Percentiles rank a stretch among this genome's conserved stretches.
Evolutionary conservation across 1,140 invertebrate species (phyloP).

Genomic region (Lordiphosa stackelbergi): DNA sequence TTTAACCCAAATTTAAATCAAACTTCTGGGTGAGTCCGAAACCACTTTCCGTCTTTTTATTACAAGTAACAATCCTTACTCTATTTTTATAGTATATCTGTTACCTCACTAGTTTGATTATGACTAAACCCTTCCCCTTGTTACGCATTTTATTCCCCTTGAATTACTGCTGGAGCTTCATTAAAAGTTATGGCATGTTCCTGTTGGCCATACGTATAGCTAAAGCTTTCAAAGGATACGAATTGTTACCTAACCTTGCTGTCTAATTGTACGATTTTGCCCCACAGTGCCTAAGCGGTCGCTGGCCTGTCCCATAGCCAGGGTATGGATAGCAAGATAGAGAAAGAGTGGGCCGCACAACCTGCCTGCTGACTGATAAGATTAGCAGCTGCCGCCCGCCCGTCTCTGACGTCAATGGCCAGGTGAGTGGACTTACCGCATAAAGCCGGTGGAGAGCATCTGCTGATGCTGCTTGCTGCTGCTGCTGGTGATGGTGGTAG

Average conservation of each 20-base stretch:
- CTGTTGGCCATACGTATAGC: slow-evolving; percentile 21
- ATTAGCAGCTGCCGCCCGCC: slow-evolving; percentile 26
- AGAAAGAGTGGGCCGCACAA: slow-evolving; percentile 9
- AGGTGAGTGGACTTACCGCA: slow-evolving; percentile 71
- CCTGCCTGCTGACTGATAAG: slow-evolving; percentile 22
- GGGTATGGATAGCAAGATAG: not conserved
- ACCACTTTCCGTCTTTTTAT: no score
- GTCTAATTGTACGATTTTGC: not conserved
- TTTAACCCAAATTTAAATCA: no score
- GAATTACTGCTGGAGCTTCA: slow-evolving; percentile 29
- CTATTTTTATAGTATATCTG: not conserved
- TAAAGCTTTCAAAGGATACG: slow-evolving; percentile 6
- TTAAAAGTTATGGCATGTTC: slow-evolving; percentile 47
- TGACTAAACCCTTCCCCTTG: not conserved
- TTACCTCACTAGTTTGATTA: not conserved
- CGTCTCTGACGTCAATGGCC: slow-evolving; percentile 49
- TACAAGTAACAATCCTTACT: no score
- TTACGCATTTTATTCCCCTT: no score
- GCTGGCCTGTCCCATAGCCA: not conserved
- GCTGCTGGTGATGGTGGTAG: slow-evolving; percentile 51
- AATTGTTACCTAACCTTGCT: slow-evolving; percentile 4
- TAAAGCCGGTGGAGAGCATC: slow-evolving; percentile 53
- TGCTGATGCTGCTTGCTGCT: slow-evolving; percentile 53
- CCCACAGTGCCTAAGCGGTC: not conserved
- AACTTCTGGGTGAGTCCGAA: no score